Evolutionary conservation across 1,140 invertebrate genomes (phyloP).

Genomic region (Drosophila asahinai): DNA sequence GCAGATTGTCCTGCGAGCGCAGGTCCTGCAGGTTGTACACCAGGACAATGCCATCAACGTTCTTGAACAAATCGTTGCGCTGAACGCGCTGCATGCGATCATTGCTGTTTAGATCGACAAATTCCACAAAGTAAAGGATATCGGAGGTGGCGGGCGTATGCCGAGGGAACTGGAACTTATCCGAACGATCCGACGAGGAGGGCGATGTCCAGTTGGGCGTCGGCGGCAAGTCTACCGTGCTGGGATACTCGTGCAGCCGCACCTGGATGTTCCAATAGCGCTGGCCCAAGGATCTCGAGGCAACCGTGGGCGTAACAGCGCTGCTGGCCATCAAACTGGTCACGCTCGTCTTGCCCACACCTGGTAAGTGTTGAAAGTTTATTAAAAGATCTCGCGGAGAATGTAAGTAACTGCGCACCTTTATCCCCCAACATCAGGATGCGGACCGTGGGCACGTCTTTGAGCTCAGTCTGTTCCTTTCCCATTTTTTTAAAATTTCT

Average conservation of each 20-base stretch:
- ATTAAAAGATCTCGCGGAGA: neutral
- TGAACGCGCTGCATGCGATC: constrained; percentile 25
- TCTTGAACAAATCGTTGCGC: constrained; percentile 40
- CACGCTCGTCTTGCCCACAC: constrained; percentile 63
- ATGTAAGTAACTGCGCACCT: constrained; percentile 18
- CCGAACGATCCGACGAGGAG: constrained; percentile 27
- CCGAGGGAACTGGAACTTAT: neutral
- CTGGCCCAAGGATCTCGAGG: constrained; percentile 35
- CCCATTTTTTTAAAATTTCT: neutral
- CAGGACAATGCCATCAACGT: constrained; percentile 63
- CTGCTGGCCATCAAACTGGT: constrained; percentile 60
- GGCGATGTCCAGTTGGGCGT: constrained; percentile 56
- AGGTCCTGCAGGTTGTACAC: constrained; percentile 56
- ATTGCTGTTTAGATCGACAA: constrained; percentile 53
- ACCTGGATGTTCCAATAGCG: constrained; percentile 55
- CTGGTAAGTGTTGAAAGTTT: constrained; percentile 8
- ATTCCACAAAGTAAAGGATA: constrained; percentile 63
- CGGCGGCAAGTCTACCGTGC: constrained; percentile 19
- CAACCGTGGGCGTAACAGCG: constrained; percentile 46
- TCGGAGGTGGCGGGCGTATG: neutral
- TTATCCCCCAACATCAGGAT: constrained; percentile 57
- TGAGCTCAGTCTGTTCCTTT: neutral
- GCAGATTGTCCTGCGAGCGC: constrained; percentile 55
- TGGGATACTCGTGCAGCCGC: constrained; percentile 56
- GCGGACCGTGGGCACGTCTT: constrained; percentile 48